Conservation (phyloP, 2,113 vertebrate genomes). For the Tyrannus savana region DNA sequence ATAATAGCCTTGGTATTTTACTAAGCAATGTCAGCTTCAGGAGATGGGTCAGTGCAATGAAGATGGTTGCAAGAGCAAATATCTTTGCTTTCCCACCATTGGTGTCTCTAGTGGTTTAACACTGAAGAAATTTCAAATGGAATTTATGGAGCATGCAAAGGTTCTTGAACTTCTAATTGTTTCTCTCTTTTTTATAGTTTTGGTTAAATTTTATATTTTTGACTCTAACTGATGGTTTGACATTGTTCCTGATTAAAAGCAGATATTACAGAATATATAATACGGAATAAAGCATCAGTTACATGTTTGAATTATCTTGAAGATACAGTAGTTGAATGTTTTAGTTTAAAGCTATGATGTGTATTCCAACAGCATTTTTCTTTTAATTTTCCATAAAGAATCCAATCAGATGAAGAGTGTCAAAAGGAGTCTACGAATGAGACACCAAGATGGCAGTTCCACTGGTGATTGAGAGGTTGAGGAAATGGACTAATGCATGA, state of each 20-base stretch:
- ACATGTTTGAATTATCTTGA: constrained; percentile 46
- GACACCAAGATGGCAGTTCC: constrained; percentile 88
- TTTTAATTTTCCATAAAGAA: constrained; percentile 94
- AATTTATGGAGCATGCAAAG: neutral
- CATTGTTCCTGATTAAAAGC: neutral
- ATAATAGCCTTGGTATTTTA: neutral
- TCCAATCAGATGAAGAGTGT: constrained; percentile 86
- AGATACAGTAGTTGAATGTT: constrained; percentile 66
- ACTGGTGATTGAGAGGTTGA: constrained; percentile 76
- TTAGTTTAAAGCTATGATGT: constrained; percentile 75
- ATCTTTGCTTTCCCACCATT: neutral
- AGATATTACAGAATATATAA: neutral
- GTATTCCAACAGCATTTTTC: constrained; percentile 88
- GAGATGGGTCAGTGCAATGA: neutral
- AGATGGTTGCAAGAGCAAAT: neutral
- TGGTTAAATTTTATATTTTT: neutral
- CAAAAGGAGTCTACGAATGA: constrained; percentile 89
- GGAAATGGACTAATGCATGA: constrained; percentile 78
- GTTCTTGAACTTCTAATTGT: neutral
- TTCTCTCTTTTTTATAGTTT: neutral
- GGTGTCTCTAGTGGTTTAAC: neutral
- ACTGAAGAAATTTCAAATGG: neutral
- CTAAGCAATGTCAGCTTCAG: neutral
- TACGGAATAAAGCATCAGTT: neutral
- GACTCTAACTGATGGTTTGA: neutral